Percentiles rank a stretch among this genome's conserved stretches.
phyloP scores from a whole-genome alignment of 2,113 vertebrate species.

The Cyprinus carpio region DNA sequence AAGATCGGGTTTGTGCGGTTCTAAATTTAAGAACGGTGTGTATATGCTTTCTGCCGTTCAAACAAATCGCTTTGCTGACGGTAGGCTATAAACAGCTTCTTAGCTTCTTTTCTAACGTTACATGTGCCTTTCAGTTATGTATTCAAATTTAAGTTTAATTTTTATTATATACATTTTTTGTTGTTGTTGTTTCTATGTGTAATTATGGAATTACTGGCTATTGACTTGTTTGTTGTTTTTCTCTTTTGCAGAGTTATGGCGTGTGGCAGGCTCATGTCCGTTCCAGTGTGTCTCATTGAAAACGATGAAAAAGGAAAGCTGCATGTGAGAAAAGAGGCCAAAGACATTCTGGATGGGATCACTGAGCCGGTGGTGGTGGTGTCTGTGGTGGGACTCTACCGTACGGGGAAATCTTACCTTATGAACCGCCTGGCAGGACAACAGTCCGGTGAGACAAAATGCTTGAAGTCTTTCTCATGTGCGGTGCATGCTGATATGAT shows the following conservation, averaged over 20 bases:
- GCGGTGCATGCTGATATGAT: not conserved
- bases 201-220: not conserved
- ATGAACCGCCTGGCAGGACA: constrained; percentile 49
- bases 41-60: not conserved
- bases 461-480: not conserved
- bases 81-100: not conserved
- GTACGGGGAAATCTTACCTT: constrained; percentile 57
- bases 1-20: not conserved
- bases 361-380: constrained; percentile 56
- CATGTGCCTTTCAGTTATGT: not conserved
- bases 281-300: constrained; percentile 44
- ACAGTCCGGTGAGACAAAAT: constrained; percentile 36
- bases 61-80: not conserved
- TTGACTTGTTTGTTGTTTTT: not conserved
- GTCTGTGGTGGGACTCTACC: constrained; percentile 49
- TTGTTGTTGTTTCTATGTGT: not conserved
- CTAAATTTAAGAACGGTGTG: not conserved
- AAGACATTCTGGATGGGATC: constrained; percentile 47
- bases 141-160: not conserved
- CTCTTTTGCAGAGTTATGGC: constrained; percentile 7
- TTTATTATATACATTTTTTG: not conserved
- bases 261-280: not conserved
- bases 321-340: constrained; percentile 30
- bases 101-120: no score
- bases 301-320: constrained; percentile 2